Evolutionary conservation across 2,888 invertebrate genomes (phyloP).

Genomic region (Operophtera brumata): DNA sequence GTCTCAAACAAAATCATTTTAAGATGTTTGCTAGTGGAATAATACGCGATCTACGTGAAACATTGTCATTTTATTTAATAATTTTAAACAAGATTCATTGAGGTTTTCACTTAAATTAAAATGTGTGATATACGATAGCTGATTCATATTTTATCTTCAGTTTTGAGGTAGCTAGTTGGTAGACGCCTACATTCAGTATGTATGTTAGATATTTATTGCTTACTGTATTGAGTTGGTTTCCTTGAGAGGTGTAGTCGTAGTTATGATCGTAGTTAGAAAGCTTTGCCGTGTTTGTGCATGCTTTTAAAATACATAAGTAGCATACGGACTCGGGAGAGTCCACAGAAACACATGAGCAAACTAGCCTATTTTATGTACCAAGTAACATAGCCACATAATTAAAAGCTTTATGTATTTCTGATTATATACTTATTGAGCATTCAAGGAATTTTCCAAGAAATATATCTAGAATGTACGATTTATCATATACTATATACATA

Average conservation of each 20-base stretch:
- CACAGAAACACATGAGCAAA: slow-evolving; percentile 23
- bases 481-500: slow-evolving; percentile 46
- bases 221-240: slow-evolving; percentile 64
- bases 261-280: slow-evolving; percentile 54
- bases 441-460: slow-evolving; percentile 14
- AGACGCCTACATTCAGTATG: slow-evolving; percentile 61
- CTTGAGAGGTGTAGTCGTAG: slow-evolving; percentile 64
- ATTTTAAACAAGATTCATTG: slow-evolving; percentile 40
- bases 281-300: slow-evolving; percentile 47
- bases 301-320: slow-evolving; percentile 45
- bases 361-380: slow-evolving; percentile 17
- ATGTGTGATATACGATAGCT: slow-evolving; percentile 68
- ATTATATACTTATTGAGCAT: slow-evolving; percentile 30
- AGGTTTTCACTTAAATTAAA: slow-evolving; percentile 66
- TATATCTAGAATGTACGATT: slow-evolving; percentile 33
- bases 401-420: slow-evolving; percentile 45
- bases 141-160: slow-evolving; percentile 59
- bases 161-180: slow-evolving; percentile 71
- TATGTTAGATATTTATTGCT: slow-evolving; percentile 71
- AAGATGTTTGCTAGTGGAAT: slow-evolving; percentile 56
- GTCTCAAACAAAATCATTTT: slow-evolving; percentile 62
- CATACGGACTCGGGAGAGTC: slow-evolving; percentile 30
- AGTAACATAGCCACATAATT: slow-evolving; percentile 25
- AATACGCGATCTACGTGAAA: slow-evolving; percentile 53
- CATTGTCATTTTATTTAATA: slow-evolving; percentile 32